Evolutionary conservation across 1,140 invertebrate genomes (phyloP).

Genomic region (Lethrus apterus): DNA sequence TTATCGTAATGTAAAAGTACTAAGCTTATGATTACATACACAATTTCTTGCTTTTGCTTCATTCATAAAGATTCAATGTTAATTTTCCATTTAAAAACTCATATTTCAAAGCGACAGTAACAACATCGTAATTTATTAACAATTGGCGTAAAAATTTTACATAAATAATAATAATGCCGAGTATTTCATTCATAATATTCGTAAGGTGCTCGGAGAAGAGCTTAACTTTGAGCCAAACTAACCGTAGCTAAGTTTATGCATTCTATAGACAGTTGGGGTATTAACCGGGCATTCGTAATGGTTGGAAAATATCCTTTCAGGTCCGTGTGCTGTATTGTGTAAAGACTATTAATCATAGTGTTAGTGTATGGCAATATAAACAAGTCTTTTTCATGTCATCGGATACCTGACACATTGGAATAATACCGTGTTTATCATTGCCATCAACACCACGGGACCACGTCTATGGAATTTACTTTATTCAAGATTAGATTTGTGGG

Average conservation of each 20-base stretch:
- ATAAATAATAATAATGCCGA: too few relatives aligned
- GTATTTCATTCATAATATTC: too few relatives aligned
- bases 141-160: too few relatives aligned
- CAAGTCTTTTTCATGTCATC: conserved; percentile 44
- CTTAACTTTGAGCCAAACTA: conserved; percentile 7
- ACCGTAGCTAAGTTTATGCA: conserved; percentile 17
- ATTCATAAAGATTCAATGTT: too few relatives aligned
- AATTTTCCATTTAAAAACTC: too few relatives aligned
- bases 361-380: conserved; percentile 39
- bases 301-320: conserved; percentile 28
- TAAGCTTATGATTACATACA: too few relatives aligned
- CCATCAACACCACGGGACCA: conserved; percentile 40
- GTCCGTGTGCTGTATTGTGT: conserved; percentile 16
- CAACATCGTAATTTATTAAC: too few relatives aligned
- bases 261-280: conserved; percentile 17
- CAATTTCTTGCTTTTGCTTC: too few relatives aligned
- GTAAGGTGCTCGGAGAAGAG: too few relatives aligned
- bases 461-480: conserved; percentile 30
- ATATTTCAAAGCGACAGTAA: too few relatives aligned
- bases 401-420: conserved; percentile 41
- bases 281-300: conserved; percentile 32
- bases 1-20: too few relatives aligned
- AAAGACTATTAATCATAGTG: conserved; percentile 37
- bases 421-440: conserved; percentile 42
- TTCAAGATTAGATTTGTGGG: conserved; percentile 20